Evolutionary conservation across 2,888 invertebrate genomes (phyloP).

Genomic region (Microctonus hyperodae): DNA sequence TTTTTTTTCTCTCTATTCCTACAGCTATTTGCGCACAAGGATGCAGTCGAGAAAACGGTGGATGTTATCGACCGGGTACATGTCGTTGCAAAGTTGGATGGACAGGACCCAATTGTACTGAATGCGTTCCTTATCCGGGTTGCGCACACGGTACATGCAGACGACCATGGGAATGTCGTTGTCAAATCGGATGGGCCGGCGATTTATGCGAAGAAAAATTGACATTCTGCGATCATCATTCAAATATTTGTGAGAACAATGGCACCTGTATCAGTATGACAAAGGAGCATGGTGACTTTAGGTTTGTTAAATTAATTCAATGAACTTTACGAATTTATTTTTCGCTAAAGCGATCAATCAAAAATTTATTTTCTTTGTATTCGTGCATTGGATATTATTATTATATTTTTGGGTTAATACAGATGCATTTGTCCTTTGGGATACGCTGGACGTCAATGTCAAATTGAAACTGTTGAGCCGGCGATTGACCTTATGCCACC

Average conservation of each 20-base stretch:
- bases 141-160: constrained; percentile 86
- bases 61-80: constrained; percentile 80
- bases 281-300: constrained; percentile 78
- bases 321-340: neutral
- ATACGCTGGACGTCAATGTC: constrained; percentile 79
- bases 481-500: constrained; percentile 57
- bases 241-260: constrained; percentile 78
- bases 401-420: constrained; percentile 36
- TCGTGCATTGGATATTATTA: neutral
- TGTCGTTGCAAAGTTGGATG: constrained; percentile 91
- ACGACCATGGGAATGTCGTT: constrained; percentile 90
- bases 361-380: constrained; percentile 1
- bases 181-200: constrained; percentile 88
- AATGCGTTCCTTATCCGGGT: constrained; percentile 86
- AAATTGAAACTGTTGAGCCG: constrained; percentile 64
- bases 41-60: constrained; percentile 84
- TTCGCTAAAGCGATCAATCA: neutral
- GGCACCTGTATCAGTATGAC: constrained; percentile 82
- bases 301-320: constrained; percentile 65
- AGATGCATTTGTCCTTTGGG: constrained; percentile 80
- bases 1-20: constrained; percentile 44
- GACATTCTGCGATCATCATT: constrained; percentile 83
- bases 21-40: constrained; percentile 84
- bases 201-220: constrained; percentile 91
- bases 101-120: constrained; percentile 77